phyloP scores from a whole-genome alignment of 1,140 invertebrate species.

The Platyura marginata region DNA sequence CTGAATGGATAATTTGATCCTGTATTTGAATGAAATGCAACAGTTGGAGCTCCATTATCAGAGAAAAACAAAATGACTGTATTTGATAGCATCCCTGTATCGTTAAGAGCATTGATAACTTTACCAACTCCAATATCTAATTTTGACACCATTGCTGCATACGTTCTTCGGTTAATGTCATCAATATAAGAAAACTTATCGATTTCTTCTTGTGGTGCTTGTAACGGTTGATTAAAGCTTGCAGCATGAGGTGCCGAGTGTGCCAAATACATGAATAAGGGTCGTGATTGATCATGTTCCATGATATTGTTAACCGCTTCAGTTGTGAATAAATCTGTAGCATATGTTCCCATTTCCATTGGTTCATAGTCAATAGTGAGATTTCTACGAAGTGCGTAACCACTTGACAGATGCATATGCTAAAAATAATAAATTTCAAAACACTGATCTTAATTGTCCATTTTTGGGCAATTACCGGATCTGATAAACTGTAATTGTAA shows the following conservation, averaged over 20 bases:
- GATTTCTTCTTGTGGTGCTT: slow-evolving; percentile 44
- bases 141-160: slow-evolving; percentile 84
- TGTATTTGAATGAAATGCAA: slow-evolving; percentile 47
- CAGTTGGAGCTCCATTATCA: slow-evolving; percentile 61
- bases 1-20: slow-evolving; percentile 77
- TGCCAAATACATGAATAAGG: slow-evolving; percentile 59
- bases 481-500: slow-evolving; percentile 45
- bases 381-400: neutral
- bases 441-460: neutral
- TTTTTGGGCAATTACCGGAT: slow-evolving; percentile 25
- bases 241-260: slow-evolving; percentile 66
- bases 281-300: slow-evolving; percentile 34
- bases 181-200: slow-evolving; percentile 54
- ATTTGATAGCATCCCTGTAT: slow-evolving; percentile 45
- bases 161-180: slow-evolving; percentile 49
- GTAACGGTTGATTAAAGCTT: slow-evolving; percentile 55
- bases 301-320: slow-evolving; percentile 50
- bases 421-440: neutral
- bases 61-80: slow-evolving; percentile 52
- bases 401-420: slow-evolving; percentile 2
- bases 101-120: slow-evolving; percentile 43
- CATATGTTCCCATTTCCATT: slow-evolving; percentile 37
- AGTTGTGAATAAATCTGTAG: slow-evolving; percentile 57
- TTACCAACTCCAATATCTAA: slow-evolving; percentile 67
- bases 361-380: slow-evolving; percentile 13